Evolutionary conservation across 2,113 vertebrate genomes (phyloP), one percentile per base, ranked within the genome.

Genomic region (Trematocara unimaculatum): DNA sequence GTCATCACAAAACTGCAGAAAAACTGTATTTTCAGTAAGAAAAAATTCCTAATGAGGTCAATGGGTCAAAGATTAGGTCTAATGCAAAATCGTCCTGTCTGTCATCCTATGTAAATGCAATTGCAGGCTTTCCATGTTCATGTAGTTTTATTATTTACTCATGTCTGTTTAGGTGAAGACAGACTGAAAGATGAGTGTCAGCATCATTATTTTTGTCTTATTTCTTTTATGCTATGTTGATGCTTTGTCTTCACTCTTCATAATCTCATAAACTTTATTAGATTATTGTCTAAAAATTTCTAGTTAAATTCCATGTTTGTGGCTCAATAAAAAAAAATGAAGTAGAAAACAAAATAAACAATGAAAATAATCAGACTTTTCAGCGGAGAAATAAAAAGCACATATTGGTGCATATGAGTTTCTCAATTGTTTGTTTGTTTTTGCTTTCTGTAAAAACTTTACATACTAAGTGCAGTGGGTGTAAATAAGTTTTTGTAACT

Each of bases 401-500:
- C 7, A 17, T 7, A 31, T 26, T 0, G 29, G 3, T 29, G 13
- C 13, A 45, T 55, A 3, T 54, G 72, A 58, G 83, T 31, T 84
- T 7, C 13, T 82, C 12, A 2, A 7, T 31, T 70, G 5, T 6
- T 8, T 49, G 2, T 45, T 47, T 78, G 4, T 9, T 18, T 47
- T 67, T n/a, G 60, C 35, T 18, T 84, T 18, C 31, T 79, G 17
- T 10, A 29, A 56, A 53, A 40, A 49, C 35, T 53, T 72, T 6
- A 78, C 4, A 72, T 88, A 15, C 14, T 31, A 8, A 31, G 53
- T 11, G 49, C n/a, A 74, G 35, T 7, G 17, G 26, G 84, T 90
- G 81, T 81, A 83, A 89, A 91, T 90, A 90, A 85, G 83, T 92
- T 92, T 79, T 33, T 83, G 64, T 35, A 93, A 93, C 58, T 95